Evolutionary conservation across 2,113 vertebrate genomes (phyloP), one percentile per base, ranked within the genome.

Genomic region (Stigmatopora argus): DNA sequence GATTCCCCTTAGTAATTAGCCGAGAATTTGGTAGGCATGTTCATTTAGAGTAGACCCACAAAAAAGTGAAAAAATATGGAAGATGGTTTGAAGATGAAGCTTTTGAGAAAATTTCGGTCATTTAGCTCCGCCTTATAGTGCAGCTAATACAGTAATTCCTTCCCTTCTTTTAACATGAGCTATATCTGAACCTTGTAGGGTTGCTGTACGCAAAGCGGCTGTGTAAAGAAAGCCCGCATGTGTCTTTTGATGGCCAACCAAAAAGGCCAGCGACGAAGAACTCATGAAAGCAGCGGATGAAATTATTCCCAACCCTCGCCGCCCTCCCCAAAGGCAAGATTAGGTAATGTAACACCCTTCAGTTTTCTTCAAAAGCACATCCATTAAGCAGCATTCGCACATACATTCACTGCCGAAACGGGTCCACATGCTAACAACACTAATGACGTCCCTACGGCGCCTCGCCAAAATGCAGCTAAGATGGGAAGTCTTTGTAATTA

Each of bases 401-500:
- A 10, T 48, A 19, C 56, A 49, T 59, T 51, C 62, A 8, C 75
- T 59, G 13, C 72, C 74, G 70, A 78, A 80, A 78, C 77, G 78
- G 84, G 70, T 72, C 69, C 66, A 67, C 69, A 23, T 55, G 6
- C 68, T 85, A 83, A 86, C 81, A 78, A 76, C 66, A 67, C 85
- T 86, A 88, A 87, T 88, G 84, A 85, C 85, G 80, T 86, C 87
- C 83, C 85, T 75, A 77, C 79, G 79, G 83, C 74, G 55, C 69
- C 74, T 80, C 66, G 75, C 81, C 74, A 71, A 67, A 70, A 82
- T 74, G 72, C 71, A 67, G 71, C 65, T 70, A 62, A 70, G 68
- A 72, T 70, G 57, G 70, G 62, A 60, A 77, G 75, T 81, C 81
- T 86, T 85, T 86, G 73, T 84, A 82, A 84, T 41, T 41, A 74